Conservation (phyloP, 2,797 vertebrate species). For the Carduelis carduelis region DNA sequence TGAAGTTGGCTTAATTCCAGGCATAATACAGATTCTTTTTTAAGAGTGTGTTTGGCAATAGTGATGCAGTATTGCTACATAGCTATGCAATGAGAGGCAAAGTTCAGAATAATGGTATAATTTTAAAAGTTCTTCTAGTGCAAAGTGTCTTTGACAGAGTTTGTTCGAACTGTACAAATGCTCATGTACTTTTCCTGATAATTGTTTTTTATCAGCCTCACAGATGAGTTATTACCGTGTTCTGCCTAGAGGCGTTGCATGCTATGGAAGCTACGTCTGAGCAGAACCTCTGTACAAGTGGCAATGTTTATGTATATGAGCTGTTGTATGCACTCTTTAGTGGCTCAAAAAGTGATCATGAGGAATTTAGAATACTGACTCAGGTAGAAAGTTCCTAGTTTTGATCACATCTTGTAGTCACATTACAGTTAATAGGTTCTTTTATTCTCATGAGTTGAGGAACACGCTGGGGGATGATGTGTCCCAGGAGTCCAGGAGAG, state of each 20-base stretch:
- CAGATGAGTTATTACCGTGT: background rate
- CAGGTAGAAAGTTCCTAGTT: background rate
- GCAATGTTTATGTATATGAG: background rate
- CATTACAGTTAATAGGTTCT: background rate
- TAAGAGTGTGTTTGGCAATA: background rate
- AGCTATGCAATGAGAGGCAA: background rate
- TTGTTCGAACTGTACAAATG: background rate
- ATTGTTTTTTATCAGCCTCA: background rate
- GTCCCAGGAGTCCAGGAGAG: background rate
- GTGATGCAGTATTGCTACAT: background rate
- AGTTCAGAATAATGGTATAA: background rate
- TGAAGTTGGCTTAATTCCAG: background rate
- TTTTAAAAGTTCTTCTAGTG: background rate
- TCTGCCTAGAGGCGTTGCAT: background rate
- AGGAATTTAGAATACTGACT: background rate
- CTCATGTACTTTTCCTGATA: background rate
- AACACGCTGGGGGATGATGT: background rate
- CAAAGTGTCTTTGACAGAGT: background rate
- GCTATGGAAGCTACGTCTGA: background rate
- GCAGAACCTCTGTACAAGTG: background rate
- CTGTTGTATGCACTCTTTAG: background rate
- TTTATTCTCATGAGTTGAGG: background rate
- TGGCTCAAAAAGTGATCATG: background rate
- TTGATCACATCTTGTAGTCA: background rate
- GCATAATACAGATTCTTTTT: background rate